A percentile compares a stretch with the other conserved stretches of the same genome.
Conservation (phyloP, 2,797 vertebrate genomes). For the Sebastes taczanowskii region DNA sequence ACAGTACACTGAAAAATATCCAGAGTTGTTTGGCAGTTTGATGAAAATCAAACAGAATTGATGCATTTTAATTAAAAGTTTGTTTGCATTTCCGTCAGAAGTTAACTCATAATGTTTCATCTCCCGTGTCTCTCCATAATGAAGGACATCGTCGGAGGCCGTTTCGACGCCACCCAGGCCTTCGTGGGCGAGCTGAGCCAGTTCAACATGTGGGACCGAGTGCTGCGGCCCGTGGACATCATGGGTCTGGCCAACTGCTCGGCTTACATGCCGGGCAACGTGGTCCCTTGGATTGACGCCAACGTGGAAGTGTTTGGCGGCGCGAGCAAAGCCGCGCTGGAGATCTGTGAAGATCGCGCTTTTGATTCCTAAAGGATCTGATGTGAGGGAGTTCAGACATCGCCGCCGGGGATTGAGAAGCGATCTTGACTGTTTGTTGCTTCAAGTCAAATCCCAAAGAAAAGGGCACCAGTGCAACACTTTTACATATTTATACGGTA, state of each 20-base stretch:
- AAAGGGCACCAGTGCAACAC: constrained; percentile 43
- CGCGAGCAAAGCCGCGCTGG: constrained; percentile 92
- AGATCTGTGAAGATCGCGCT: constrained; percentile 95
- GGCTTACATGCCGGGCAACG: constrained; percentile 95
- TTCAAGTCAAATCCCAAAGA: constrained; percentile 51
- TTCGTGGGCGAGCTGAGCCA: constrained; percentile 98
- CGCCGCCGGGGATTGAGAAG: constrained; percentile 25
- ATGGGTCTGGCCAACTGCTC: constrained; percentile 96
- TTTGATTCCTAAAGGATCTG: constrained; percentile 89
- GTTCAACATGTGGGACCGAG: constrained; percentile 99
- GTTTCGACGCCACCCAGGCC: constrained; percentile 97
- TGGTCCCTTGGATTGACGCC: constrained; percentile 95
- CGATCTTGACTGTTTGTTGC: constrained; percentile 53
- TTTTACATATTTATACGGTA: constrained; percentile 48
- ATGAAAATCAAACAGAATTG: constrained; percentile 55
- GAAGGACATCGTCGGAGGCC: constrained; percentile 94
- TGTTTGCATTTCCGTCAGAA: constrained; percentile 16
- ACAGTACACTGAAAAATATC: background rate
- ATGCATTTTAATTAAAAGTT: constrained; percentile 39
- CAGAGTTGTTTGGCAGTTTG: constrained; percentile 10
- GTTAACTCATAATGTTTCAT: background rate
- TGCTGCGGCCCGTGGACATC: constrained; percentile 92
- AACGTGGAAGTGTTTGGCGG: constrained; percentile 96
- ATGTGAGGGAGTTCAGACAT: background rate
- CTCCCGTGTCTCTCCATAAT: constrained; percentile 15